Evolutionary conservation across 1,140 invertebrate genomes (phyloP), one percentile per base, ranked within the genome.

Genomic region (Diploscapter pachys): DNA sequence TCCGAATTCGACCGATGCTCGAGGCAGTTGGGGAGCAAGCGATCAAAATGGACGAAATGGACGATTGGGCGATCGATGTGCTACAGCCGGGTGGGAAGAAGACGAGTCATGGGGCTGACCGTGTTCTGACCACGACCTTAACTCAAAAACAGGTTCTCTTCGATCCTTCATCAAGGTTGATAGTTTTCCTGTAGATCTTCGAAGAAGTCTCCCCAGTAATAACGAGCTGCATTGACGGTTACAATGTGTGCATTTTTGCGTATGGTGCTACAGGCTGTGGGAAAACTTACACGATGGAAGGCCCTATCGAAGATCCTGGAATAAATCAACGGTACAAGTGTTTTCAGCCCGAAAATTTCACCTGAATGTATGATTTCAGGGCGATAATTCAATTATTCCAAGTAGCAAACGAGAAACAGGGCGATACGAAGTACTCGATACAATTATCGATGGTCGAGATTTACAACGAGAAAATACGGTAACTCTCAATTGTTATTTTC

Each of bases 181-280:
- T 56, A 56, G 75, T 73, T 50, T 81, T 49, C 71, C 31, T 31
- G 31, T 31, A 81, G 76, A 78, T 82, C 51, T 83, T 77, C 75
- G 75, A 80, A 5, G 80, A 83, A 66, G 81, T 83, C 52, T 73
- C 73, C 53, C 82, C 80, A 52, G 73, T 83, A n/a, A 75, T 83
- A 11, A 79, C 73, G 8, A 80, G 78, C 57, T 83, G 80, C 92
- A 93, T 3, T 85, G 94, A 96, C 88, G 94, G 94, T 0, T 96
- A 95, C 83, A 94, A 96, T 87, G 93, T 96, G 2, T 96, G 93
- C 85, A 93, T 96, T 61, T 96, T 96, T 89, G 94, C 94, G 4
- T 96, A 96, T 87, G 94, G 94, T 0, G 94, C 96, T 87, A 96
- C 94, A 4, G 93, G 94, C 57, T 93, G 92, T 83, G 94, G 94